Evolutionary conservation across 2,888 invertebrate species (phyloP), one percentile per base, ranked within the genome.

Genomic region (Synergus gifuensis): DNA sequence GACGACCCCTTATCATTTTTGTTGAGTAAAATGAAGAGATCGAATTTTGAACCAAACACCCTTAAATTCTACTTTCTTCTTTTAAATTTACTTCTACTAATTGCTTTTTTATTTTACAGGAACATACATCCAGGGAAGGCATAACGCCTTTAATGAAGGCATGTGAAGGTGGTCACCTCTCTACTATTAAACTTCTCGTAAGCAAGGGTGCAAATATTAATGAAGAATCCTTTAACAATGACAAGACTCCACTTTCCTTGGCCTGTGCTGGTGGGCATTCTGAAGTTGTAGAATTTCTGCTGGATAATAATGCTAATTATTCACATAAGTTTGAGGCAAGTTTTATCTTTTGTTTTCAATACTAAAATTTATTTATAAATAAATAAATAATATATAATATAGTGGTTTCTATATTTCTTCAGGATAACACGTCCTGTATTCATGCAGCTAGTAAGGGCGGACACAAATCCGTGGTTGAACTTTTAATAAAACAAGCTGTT

Each of bases 121-220:
- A 99, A 93, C 98, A 98, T 93, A 98, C 98, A 93, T 97, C 98
- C 67, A 99, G 99, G 93, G 99, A 98, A 82, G 99, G 99, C 5
- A 95, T 98, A 88, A 99, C 99, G 83, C 98, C 99, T 76, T 93
- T 99, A 90, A 99, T 99, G 99, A 99, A 99, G 93, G 99, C 99
- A 40, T 98, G 98, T 86, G 95, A 98, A 85, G 98, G 98, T 18
- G 99, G 99, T 0, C 98, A 99, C 93, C 93, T 98, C 78, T 98
- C 98, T 93, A 98, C 99, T 84, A 98, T 99, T 86, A 97, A 98
- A 94, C 98, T 98, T 94, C 95, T 99, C 83, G 96, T 99, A 85
- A 95, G 96, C 79, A 97, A 98, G 92, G 95, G 95, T 83, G 97
- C 97, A 22, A 95, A 97, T 92, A 96, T 97, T n/a, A 96, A 97